These are phyloP conservation scores for Passer domesticus DNA, from an alignment of 2,113 vertebrate species.

Conservation along the genomic window DNA sequence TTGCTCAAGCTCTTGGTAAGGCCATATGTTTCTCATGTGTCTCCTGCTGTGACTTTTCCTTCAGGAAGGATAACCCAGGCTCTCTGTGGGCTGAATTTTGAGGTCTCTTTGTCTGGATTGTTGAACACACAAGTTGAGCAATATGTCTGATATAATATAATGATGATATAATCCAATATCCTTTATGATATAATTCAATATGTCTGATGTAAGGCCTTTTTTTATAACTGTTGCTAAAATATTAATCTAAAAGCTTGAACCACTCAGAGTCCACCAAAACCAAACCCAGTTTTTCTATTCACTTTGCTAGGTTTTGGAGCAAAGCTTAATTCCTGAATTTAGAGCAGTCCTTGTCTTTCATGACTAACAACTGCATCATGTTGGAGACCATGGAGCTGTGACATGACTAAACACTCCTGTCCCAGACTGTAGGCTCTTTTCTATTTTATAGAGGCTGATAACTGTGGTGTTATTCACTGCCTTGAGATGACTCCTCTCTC, in stretches of 20 bases:
- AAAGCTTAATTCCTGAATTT: neutral
- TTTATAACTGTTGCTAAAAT: neutral
- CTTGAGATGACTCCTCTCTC: neutral
- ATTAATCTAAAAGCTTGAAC: neutral
- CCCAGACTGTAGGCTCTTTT: neutral
- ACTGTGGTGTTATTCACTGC: neutral
- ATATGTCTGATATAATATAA: too few relatives aligned
- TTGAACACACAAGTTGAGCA: neutral
- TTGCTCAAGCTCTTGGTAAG: neutral
- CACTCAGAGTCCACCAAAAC: neutral
- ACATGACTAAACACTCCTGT: neutral
- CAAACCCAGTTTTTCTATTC: neutral
- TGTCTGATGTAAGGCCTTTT: neutral
- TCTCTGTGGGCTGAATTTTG: neutral
- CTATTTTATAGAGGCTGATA: neutral
- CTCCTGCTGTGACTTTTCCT: neutral
- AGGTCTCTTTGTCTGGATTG: neutral
- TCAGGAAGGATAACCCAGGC: neutral
- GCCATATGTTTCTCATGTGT: neutral
- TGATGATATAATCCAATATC: too few relatives aligned
- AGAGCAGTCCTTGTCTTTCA: neutral
- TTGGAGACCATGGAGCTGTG: neutral
- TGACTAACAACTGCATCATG: neutral
- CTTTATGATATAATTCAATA: too few relatives aligned
- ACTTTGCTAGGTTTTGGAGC: neutral